A percentile compares a stretch with the other conserved stretches of the same genome.
These are phyloP conservation scores for Chondrosia reniformis DNA, from an alignment of 37 sponge, comb jelly and placozoan genomes.

Conservation along the genomic window DNA sequence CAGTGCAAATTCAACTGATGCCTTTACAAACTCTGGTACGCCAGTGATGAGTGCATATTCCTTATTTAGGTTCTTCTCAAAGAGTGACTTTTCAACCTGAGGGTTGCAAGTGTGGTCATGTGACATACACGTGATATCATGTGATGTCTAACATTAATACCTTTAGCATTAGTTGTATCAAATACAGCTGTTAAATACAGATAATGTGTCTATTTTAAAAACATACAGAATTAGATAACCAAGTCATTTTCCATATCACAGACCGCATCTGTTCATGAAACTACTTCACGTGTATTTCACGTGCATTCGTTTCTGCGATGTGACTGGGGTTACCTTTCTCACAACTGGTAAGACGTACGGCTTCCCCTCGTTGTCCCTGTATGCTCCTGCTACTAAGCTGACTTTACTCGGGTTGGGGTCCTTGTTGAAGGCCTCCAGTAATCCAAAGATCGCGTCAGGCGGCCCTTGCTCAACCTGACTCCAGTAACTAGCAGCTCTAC, in stretches of 20 bases:
- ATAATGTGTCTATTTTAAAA: too few species aligned
- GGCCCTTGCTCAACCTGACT: constrained; percentile 65
- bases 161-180: too few species aligned
- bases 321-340: constrained; percentile 57
- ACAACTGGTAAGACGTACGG: constrained; percentile 89
- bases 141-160: too few species aligned
- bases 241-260: too few species aligned
- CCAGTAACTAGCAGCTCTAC: constrained; percentile 27
- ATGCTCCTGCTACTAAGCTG: constrained; percentile 85
- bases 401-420: constrained; percentile 89
- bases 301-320: too few species aligned
- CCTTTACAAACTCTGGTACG: constrained; percentile 55
- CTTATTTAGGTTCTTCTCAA: constrained; percentile 72
- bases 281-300: too few species aligned
- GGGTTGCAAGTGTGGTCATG: too few species aligned
- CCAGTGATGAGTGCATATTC: constrained; percentile 94
- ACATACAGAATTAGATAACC: too few species aligned
- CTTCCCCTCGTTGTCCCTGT: constrained; percentile 80
- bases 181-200: too few species aligned
- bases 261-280: too few species aligned
- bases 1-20: constrained; percentile 77
- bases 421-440: constrained; percentile 89
- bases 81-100: constrained; percentile 65
- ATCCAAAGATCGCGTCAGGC: constrained; percentile 90
- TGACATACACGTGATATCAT: too few species aligned